These are phyloP conservation scores for Nannospalax galili DNA, from an alignment of 2,113 vertebrate species.

Conservation along the genomic window DNA sequence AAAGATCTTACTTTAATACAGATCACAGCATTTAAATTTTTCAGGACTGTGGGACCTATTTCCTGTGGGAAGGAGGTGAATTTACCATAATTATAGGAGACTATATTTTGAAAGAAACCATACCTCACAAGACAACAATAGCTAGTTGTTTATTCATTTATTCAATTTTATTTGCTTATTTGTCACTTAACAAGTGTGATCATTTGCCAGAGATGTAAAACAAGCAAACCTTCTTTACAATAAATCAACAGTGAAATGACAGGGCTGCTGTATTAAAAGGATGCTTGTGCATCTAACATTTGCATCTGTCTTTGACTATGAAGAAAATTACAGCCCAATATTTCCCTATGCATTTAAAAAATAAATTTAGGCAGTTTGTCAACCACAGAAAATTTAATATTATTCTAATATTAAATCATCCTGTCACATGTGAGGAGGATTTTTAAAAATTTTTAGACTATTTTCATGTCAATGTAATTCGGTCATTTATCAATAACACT, in stretches of 20 bases:
- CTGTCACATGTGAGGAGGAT: rapidly evolving
- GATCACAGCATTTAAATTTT: background rate
- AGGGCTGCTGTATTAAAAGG: background rate
- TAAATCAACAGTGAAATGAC: background rate
- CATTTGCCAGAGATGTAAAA: background rate
- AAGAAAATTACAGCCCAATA: background rate
- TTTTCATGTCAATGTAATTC: background rate
- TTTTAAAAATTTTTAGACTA: background rate
- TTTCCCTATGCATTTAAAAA: background rate
- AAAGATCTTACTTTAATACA: background rate
- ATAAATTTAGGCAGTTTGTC: background rate
- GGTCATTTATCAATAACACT: background rate
- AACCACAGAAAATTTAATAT: background rate
- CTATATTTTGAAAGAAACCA: background rate
- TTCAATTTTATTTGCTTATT: background rate
- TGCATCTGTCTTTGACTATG: background rate
- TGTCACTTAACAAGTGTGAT: background rate
- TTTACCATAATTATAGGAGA: background rate
- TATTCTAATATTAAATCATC: background rate
- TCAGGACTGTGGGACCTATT: background rate
- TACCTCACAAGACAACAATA: background rate
- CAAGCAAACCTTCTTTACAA: background rate
- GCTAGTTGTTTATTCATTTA: background rate
- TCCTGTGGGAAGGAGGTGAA: background rate
- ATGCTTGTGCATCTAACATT: background rate